Percentiles rank a stretch among this genome's conserved stretches.
phyloP scores from a whole-genome alignment of 2,888 invertebrate species.

The Heterodera filipjevi region DNA sequence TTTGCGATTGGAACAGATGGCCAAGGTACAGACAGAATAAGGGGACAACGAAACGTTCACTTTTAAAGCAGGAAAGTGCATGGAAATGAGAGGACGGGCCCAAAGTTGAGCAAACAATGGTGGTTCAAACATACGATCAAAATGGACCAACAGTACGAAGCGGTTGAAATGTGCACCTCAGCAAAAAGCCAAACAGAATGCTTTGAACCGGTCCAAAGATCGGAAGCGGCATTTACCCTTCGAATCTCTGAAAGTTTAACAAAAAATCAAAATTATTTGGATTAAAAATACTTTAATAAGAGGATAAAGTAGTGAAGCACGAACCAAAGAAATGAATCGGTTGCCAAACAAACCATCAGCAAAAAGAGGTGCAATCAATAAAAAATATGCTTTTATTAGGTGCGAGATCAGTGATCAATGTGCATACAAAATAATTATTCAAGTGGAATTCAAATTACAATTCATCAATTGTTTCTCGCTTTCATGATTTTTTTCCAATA shows the following conservation, averaged over 20 bases:
- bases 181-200: slow-evolving; percentile 77
- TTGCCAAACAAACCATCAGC: neutral
- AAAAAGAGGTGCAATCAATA: neutral
- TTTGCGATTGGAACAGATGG: slow-evolving; percentile 38
- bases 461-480: no score
- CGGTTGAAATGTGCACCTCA: slow-evolving; percentile 91
- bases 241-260: slow-evolving; percentile 1
- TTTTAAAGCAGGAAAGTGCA: slow-evolving; percentile 61
- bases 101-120: slow-evolving; percentile 68
- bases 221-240: neutral
- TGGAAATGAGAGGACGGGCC: slow-evolving; percentile 67
- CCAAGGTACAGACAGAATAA: slow-evolving; percentile 52
- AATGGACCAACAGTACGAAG: slow-evolving; percentile 80
- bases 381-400: neutral
- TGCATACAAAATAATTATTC: no score
- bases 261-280: neutral
- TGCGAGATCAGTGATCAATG: neutral
- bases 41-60: slow-evolving; percentile 38
- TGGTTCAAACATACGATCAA: slow-evolving; percentile 77
- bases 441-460: no score
- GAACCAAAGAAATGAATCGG: neutral
- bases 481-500: no score
- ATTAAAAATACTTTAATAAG: neutral
- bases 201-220: slow-evolving; percentile 33
- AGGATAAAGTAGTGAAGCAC: slow-evolving; percentile 4